Base-by-base conservation (phyloP, 2,797 vertebrate genomes). In the Gymnopithys bicolor region DNA sequence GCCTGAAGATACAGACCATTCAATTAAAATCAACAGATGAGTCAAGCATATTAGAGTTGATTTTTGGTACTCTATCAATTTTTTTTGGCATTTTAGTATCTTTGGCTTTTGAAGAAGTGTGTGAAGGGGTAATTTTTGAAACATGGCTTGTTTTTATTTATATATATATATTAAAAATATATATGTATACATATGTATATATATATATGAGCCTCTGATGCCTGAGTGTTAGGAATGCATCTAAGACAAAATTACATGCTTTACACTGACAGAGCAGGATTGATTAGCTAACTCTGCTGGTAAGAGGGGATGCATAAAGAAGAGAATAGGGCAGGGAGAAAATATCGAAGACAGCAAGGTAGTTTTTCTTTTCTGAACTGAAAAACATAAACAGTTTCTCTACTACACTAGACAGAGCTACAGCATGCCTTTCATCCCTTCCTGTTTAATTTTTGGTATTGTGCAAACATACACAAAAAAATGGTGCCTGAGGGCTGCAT, bases 11-110 rank as follows among this genome's bases (percentile, higher is more conserved):
- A 96, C 73, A 92, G 81, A 88, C 85, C 62, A 83, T 96, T 97
- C 94, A 93, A 93, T 97, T 97, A 97, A 96, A 96, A 97, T 90
- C 94, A 97, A 94, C 93, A 95, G 49, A 95, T 84, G 81, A 87
- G 53, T 87, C 45, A 55, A 90, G 84, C 10, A 21, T 69, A 55
- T 94, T 87, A 82, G 39, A 51, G 87, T 80, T 94, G 39, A 60
- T 51, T 95, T 90, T 66, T 73, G 48, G 52, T 93, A 53, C 48
- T 83, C 39, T 83, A 21, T 56, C 41, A 87, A 22, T 46, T 56
- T 88, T 59, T 69, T 28, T 17, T 53, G 30, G 5, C 39, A 24
- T 46, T 90, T 74, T 69, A 79, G 27, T 90, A 64, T 93, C 75
- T 84, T 66, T 69, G 78, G 55, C 46, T 83, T 95, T 95, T 87